phyloP scores from a whole-genome alignment of 2,797 vertebrate genomes.

The Hypotaenidia philippensis region DNA sequence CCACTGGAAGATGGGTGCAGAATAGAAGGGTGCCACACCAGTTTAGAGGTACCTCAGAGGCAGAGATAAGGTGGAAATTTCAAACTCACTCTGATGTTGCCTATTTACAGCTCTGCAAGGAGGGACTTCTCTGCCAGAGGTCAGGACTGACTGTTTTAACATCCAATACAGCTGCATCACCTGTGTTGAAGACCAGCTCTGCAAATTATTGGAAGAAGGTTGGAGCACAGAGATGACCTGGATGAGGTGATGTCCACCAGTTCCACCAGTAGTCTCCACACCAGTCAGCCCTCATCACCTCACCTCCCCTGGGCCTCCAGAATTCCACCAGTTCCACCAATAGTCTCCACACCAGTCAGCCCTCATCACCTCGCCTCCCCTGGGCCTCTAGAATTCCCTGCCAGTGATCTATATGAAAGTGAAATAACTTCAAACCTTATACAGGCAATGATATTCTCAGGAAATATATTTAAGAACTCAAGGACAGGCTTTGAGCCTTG shows the following conservation, averaged over 20 bases:
- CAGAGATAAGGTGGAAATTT: not conserved
- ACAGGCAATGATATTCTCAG: not conserved
- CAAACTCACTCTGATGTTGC: not conserved
- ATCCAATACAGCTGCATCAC: not conserved
- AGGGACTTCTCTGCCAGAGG: not conserved
- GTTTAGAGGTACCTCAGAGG: not conserved
- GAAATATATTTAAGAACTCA: not conserved
- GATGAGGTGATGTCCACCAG: not conserved
- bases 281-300: not conserved
- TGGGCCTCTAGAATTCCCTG: not conserved
- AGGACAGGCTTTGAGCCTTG: not conserved
- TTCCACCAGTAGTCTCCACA: not conserved
- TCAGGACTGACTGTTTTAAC: not conserved
- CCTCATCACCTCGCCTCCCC: not conserved
- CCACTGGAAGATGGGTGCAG: not conserved
- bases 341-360: not conserved
- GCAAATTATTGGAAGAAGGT: fast-evolving
- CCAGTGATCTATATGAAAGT: fast-evolving
- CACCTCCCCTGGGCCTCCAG: not conserved
- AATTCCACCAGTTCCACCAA: not conserved
- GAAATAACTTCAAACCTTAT: not conserved
- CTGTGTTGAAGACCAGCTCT: not conserved
- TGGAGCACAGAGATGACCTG: not conserved
- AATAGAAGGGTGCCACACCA: not conserved
- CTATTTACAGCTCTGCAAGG: not conserved